Evolutionary conservation across 2,888 invertebrate species (phyloP), one percentile per base, ranked within the genome.

Genomic region (Synergus laeviventris): DNA sequence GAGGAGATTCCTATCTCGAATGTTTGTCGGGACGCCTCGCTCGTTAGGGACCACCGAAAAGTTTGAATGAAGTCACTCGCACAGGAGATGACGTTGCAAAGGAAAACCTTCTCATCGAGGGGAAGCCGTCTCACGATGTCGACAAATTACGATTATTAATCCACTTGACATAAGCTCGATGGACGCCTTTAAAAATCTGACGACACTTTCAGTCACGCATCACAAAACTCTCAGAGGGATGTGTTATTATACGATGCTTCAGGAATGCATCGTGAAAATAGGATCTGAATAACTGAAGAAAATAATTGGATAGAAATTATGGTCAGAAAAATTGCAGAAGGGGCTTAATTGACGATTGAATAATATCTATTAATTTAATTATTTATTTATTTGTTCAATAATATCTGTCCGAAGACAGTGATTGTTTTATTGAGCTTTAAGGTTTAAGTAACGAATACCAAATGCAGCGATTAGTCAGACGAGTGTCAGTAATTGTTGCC

Each of bases 1-100:
- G 80, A 78, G 76, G 76, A 85, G 85, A 87, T 87, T 79, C 75
- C 82, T 84, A 87, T 87, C 87, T 81, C 38, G 62, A 70, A 76
- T 81, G 84, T 86, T 84, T 84, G 84, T 85, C 81, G 74, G 78
- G 76, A 78, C 78, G 75, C 75, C 75, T 74, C 73, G 78, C 80
- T 85, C 82, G 82, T 86, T 86, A 85, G 81, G 81, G 79, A 75
- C 24, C 79, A 74, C 74, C 75, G 79, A 81, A 81, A 74, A 78
- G 79, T 76, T 81, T 66, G 66, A 74, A 77, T 77, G 73, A 66
- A 64, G 74, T 76, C 66, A 74, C n/a, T 74, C 54, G 45, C 31
- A 73, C 16, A 42, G 64, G 45, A 78, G 73, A 61, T 73, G 31
- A 62, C 73, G 59, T 24, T 36, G 73, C 61, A 61, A 61, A 62